Percentiles rank a stretch among this genome's conserved stretches.
These are phyloP conservation scores for Lycaon pictus DNA, from an alignment of 2,113 vertebrate species.

Conservation along the genomic window DNA sequence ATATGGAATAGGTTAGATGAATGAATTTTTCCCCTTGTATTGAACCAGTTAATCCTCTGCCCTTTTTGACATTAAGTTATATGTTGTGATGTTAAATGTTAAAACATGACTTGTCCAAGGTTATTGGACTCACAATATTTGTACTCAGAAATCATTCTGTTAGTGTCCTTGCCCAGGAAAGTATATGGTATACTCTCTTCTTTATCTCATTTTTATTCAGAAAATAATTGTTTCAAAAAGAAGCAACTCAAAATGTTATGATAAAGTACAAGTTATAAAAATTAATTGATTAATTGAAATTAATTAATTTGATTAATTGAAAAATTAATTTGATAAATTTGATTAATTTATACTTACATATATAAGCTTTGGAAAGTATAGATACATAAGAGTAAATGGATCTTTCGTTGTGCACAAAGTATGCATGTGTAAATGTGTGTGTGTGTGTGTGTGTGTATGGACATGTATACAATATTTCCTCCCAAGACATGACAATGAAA, in stretches of 20 bases:
- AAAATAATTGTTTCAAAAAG: constrained; percentile 14
- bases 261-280: constrained; percentile 25
- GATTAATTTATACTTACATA: too few relatives aligned
- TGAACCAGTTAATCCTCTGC: not conserved
- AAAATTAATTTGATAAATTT: too few relatives aligned
- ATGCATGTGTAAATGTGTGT: not conserved
- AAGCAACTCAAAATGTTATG: constrained; percentile 28
- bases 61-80: constrained; percentile 29
- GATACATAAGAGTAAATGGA: not conserved
- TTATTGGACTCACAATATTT: not conserved
- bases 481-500: not conserved
- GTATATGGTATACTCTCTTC: not conserved
- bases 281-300: not conserved
- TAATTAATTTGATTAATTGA: too few relatives aligned
- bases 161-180: not conserved
- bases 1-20: constrained; percentile 30
- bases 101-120: not conserved
- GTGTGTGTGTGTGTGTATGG: not conserved
- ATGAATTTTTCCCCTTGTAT: not conserved
- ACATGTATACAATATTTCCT: not conserved
- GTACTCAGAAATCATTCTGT: not conserved
- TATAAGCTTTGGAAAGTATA: not conserved
- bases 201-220: not conserved
- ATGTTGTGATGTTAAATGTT: not conserved
- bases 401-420: not conserved